phyloP scores from a whole-genome alignment of 2,113 vertebrate species.

The Glareola pratincola region DNA sequence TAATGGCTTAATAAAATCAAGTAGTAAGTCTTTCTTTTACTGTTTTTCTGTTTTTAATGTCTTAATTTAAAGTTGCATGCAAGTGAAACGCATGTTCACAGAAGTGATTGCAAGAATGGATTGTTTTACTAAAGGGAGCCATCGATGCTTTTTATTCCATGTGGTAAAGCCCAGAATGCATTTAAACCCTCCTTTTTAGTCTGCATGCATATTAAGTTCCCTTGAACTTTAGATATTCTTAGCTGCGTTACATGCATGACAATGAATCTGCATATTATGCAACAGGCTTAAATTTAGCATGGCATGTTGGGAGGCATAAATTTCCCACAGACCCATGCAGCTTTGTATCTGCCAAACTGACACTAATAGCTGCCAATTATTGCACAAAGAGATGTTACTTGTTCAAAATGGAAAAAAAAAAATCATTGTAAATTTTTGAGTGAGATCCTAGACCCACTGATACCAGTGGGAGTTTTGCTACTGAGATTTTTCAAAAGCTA shows the following conservation, averaged over 20 bases:
- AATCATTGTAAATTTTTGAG: neutral
- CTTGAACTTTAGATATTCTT: slow-evolving; percentile 40
- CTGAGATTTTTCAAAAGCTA: neutral
- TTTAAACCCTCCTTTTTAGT: neutral
- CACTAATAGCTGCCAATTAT: slow-evolving; percentile 33
- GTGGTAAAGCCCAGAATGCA: neutral
- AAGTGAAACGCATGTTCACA: neutral
- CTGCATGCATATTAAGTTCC: neutral
- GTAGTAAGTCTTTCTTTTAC: neutral
- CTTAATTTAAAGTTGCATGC: too few species aligned
- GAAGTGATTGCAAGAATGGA: neutral
- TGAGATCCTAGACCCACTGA: neutral
- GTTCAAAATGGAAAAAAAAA: neutral
- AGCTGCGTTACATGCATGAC: neutral
- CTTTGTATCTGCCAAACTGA: neutral
- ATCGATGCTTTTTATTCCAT: neutral
- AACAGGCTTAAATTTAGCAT: slow-evolving; percentile 51
- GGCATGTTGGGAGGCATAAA: slow-evolving; percentile 20
- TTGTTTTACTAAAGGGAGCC: neutral
- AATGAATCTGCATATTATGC: slow-evolving; percentile 49
- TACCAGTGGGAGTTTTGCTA: neutral
- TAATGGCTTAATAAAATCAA: neutral
- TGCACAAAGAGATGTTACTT: neutral
- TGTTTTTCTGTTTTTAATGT: neutral
- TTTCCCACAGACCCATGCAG: slow-evolving; percentile 17